Conservation (phyloP, 1,140 invertebrate species). For the Dolichoris vasculosae region DNA sequence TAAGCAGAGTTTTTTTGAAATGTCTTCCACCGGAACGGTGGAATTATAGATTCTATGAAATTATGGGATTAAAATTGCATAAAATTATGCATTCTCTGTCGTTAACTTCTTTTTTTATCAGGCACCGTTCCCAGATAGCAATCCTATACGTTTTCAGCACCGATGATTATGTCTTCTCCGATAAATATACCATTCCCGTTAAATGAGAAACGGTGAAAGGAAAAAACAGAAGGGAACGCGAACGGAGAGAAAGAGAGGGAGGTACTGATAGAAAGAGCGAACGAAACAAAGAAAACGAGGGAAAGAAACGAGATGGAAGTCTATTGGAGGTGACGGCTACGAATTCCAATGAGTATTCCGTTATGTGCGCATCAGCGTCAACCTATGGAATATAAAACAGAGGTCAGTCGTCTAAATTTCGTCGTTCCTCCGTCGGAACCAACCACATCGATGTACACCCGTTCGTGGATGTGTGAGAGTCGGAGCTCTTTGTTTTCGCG, state of each 20-base stretch:
- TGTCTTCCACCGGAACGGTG: too few relatives aligned
- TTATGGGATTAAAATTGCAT: too few relatives aligned
- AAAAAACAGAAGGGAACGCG: constrained; percentile 38
- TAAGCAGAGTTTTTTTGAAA: too few relatives aligned
- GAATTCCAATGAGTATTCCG: constrained; percentile 12
- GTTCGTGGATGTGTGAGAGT: neutral
- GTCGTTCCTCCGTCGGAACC: neutral
- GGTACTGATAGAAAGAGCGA: constrained; percentile 32
- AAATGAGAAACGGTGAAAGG: neutral
- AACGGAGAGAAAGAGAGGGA: constrained; percentile 20
- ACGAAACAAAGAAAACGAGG: constrained; percentile 19
- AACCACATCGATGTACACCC: neutral
- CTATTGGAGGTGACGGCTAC: neutral
- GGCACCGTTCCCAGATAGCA: too few relatives aligned
- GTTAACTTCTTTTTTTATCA: too few relatives aligned
- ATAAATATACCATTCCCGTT: neutral
- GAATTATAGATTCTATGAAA: too few relatives aligned
- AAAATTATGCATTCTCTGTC: too few relatives aligned
- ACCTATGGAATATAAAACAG: constrained; percentile 17
- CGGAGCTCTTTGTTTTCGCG: neutral
- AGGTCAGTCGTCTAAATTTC: constrained; percentile 11
- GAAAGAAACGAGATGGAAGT: constrained; percentile 18
- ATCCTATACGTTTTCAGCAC: neutral
- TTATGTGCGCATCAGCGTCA: neutral
- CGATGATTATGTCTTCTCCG: neutral